These are phyloP conservation scores for Drosophila leontia DNA, from an alignment of 1,140 invertebrate species.

Conservation along the genomic window DNA sequence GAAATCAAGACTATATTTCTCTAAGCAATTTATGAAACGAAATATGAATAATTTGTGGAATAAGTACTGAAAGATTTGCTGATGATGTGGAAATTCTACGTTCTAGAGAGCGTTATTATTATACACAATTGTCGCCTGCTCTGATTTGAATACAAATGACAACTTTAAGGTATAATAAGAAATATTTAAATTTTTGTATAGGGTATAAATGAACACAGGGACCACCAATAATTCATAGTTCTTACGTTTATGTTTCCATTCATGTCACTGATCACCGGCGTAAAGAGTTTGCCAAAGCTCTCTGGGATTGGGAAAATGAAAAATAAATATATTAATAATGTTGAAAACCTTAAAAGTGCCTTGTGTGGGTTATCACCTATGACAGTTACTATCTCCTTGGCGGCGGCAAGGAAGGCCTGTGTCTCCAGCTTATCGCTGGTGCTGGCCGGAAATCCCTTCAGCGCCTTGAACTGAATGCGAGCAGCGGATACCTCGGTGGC, in stretches of 20 bases:
- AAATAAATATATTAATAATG: background rate
- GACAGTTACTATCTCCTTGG: slow-evolving; percentile 87
- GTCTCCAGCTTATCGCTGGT: slow-evolving; percentile 88
- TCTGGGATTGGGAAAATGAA: slow-evolving; percentile 84
- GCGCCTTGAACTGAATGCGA: slow-evolving; percentile 72
- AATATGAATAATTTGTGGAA: background rate
- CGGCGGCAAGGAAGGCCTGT: slow-evolving; percentile 87
- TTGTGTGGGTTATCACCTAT: slow-evolving; percentile 86
- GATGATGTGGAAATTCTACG: background rate
- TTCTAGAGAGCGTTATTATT: background rate
- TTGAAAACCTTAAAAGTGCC: background rate
- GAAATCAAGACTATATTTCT: background rate
- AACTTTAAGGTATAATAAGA: background rate
- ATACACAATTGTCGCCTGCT: background rate
- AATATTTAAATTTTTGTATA: background rate
- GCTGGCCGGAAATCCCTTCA: slow-evolving; percentile 85
- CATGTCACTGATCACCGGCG: slow-evolving; percentile 90
- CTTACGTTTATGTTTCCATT: slow-evolving; percentile 90
- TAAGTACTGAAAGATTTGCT: background rate
- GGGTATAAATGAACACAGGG: background rate
- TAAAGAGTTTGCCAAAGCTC: slow-evolving; percentile 90
- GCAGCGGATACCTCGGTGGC: slow-evolving; percentile 40
- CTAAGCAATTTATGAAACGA: background rate
- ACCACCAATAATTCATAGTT: background rate
- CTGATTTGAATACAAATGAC: slow-evolving; percentile 1